These are phyloP conservation scores for Hycleus phaleratus DNA, from an alignment of 1,140 invertebrate species.

Conservation along the genomic window DNA sequence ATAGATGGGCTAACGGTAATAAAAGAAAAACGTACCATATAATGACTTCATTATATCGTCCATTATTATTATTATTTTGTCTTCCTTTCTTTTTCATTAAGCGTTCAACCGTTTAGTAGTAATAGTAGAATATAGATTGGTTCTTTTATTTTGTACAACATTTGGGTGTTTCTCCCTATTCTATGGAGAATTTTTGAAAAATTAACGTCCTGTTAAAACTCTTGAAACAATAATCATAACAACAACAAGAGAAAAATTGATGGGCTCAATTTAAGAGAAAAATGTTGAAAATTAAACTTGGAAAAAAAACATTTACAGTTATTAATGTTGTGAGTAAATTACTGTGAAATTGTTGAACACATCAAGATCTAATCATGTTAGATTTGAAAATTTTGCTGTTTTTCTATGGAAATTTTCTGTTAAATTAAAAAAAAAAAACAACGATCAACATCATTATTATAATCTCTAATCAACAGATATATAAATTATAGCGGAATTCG, in stretches of 20 bases:
- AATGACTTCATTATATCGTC: slow-evolving; percentile 8
- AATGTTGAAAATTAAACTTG: too few relatives aligned
- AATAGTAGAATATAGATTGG: too few relatives aligned
- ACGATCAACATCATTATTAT: too few relatives aligned
- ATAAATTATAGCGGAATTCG: too few relatives aligned
- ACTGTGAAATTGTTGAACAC: not conserved
- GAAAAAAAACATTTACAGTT: not conserved
- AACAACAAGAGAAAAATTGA: too few relatives aligned
- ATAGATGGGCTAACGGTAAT: slow-evolving; percentile 6
- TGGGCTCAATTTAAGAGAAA: too few relatives aligned
- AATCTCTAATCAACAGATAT: too few relatives aligned
- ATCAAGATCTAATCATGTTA: slow-evolving; percentile 22
- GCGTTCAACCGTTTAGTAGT: not conserved
- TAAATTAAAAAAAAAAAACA: too few relatives aligned
- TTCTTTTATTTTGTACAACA: not conserved
- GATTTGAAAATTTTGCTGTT: slow-evolving; percentile 24
- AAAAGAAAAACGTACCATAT: slow-evolving; percentile 9
- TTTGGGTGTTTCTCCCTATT: not conserved
- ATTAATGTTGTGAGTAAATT: not conserved
- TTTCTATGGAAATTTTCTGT: too few relatives aligned
- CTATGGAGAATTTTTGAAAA: not conserved
- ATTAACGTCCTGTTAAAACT: too few relatives aligned
- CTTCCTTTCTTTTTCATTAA: not conserved
- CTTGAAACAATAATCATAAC: too few relatives aligned
- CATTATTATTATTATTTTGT: not conserved